Evolutionary conservation across 2,113 vertebrate species (phyloP).

Genomic region (Fregata magnificens): DNA sequence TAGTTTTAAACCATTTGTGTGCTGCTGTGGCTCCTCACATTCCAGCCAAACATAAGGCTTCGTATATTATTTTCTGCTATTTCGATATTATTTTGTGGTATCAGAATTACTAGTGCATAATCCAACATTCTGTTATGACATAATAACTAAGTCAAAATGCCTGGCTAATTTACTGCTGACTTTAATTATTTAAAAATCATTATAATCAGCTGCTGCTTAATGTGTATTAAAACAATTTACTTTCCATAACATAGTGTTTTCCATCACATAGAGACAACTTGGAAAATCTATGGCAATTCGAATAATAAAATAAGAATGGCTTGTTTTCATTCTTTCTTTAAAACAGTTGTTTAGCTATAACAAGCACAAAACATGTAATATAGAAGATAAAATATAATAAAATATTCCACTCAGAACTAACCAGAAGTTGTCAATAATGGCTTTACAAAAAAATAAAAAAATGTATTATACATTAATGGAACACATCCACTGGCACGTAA

Average conservation of each 20-base stretch:
- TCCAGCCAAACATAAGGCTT: neutral
- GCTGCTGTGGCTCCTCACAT: neutral
- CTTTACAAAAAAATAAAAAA: neutral
- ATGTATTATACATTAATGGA: neutral
- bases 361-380: neutral
- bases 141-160: neutral
- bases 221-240: neutral
- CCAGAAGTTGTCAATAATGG: neutral
- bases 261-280: neutral
- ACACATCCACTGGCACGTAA: neutral
- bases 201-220: neutral
- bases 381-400: neutral
- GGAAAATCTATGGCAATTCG: neutral
- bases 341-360: neutral
- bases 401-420: neutral
- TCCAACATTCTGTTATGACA: neutral
- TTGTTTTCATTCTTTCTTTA: neutral
- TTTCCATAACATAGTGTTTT: neutral
- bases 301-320: neutral
- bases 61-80: neutral
- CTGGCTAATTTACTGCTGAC: neutral
- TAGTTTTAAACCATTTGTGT: neutral
- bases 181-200: neutral
- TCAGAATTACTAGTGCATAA: neutral
- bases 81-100: neutral